Evolutionary conservation across 2,797 vertebrate species (phyloP).

Genomic region (Helarctos malayanus): DNA sequence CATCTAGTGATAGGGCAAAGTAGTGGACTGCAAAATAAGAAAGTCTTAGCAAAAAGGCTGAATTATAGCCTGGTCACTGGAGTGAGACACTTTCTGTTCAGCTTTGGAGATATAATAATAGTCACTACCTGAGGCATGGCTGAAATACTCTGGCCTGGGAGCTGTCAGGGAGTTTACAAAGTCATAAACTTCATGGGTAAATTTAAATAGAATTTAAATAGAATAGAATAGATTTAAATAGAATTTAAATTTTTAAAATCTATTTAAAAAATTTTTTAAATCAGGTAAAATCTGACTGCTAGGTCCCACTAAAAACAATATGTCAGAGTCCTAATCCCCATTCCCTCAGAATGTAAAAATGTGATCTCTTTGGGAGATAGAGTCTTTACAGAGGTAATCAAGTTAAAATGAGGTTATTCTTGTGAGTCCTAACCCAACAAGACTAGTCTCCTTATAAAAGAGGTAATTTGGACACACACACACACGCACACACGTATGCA

Average conservation of each 20-base stretch:
- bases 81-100: background rate
- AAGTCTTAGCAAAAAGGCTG: background rate
- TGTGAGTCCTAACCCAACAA: too few species aligned
- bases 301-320: background rate
- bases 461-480: background rate
- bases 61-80: background rate
- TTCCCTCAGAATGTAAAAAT: background rate
- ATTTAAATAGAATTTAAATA: constrained; percentile 28
- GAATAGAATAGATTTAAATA: too few species aligned
- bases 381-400: background rate
- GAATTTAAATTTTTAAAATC: too few species aligned
- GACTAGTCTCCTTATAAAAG: background rate
- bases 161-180: background rate
- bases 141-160: background rate
- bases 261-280: too few species aligned
- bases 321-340: background rate
- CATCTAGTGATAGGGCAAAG: background rate
- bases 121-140: background rate
- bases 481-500: background rate
- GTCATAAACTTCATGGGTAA: background rate
- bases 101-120: constrained; percentile 34
- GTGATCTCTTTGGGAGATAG: background rate
- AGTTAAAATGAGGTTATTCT: background rate
- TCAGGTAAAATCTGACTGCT: background rate
- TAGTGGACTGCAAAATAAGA: constrained; percentile 46